Evolutionary conservation across 2,888 invertebrate species (phyloP).

Genomic region (Strigamia crassipes): DNA sequence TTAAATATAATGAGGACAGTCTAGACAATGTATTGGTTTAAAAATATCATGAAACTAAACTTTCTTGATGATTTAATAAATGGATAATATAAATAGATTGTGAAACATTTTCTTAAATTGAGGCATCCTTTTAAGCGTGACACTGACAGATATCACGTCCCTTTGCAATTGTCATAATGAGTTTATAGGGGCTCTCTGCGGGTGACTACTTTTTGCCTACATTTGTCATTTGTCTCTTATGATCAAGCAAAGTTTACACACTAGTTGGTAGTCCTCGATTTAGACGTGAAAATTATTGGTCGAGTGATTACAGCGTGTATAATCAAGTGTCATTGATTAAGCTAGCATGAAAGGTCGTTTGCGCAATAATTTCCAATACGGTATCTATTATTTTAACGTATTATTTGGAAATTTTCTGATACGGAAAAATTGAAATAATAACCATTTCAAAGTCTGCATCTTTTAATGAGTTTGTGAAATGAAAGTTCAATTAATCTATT

Average conservation of each 20-base stretch:
- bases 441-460: neutral
- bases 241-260: neutral
- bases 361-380: neutral
- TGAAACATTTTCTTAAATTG: neutral
- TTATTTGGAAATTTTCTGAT: neutral
- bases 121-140: conserved; percentile 39
- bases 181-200: neutral
- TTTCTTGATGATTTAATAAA: neutral
- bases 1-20: neutral
- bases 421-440: neutral
- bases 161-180: neutral
- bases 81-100: neutral
- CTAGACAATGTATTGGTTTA: neutral
- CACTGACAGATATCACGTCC: neutral
- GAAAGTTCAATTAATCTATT: neutral
- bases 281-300: neutral
- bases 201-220: neutral
- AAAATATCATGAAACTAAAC: too few species aligned
- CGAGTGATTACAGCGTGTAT: neutral
- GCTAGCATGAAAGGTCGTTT: conserved; percentile 11
- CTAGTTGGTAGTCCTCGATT: neutral
- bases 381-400: neutral
- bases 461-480: conserved; percentile 32
- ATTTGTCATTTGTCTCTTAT: neutral
- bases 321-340: conserved; percentile 12